Percentiles rank a stretch among this genome's conserved stretches.
Conservation (phyloP, 1,140 invertebrate genomes). For the Megalonaias nervosa region DNA sequence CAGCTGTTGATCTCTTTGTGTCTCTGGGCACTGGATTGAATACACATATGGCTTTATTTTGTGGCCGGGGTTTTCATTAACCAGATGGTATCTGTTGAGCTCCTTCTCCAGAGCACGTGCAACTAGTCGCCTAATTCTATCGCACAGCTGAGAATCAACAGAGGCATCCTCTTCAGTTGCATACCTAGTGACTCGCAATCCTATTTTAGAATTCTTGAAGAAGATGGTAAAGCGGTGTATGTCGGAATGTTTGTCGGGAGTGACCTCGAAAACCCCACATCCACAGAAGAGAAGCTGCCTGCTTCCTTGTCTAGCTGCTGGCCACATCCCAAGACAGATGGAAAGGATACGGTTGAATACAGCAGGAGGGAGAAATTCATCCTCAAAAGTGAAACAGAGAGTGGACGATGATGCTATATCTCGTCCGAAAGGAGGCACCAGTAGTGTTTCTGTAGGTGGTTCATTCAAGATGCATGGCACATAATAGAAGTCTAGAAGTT, state of each 20-base stretch:
- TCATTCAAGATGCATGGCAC: conserved; percentile 21
- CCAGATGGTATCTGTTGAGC: conserved; percentile 12
- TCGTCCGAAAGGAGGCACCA: not conserved
- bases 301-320: conserved; percentile 8
- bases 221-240: conserved; percentile 13
- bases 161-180: not conserved
- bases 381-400: conserved; percentile 11
- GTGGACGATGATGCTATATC: conserved; percentile 3
- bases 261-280: conserved; percentile 20
- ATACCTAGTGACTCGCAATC: conserved; percentile 20
- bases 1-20: not conserved
- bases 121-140: conserved; percentile 16
- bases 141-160: conserved; percentile 21
- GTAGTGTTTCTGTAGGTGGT: not conserved
- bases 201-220: conserved; percentile 10
- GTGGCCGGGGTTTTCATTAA: not conserved
- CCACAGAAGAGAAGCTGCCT: conserved; percentile 20
- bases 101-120: conserved; percentile 19
- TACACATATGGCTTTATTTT: not conserved
- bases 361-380: conserved; percentile 22
- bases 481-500: conserved; percentile 14
- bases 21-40: conserved; percentile 15
- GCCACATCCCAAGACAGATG: conserved; percentile 18
- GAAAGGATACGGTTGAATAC: conserved; percentile 16
- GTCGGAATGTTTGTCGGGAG: conserved; percentile 5